phyloP scores from a whole-genome alignment of 1,140 invertebrate species.

The Psilanteris sp. region DNA sequence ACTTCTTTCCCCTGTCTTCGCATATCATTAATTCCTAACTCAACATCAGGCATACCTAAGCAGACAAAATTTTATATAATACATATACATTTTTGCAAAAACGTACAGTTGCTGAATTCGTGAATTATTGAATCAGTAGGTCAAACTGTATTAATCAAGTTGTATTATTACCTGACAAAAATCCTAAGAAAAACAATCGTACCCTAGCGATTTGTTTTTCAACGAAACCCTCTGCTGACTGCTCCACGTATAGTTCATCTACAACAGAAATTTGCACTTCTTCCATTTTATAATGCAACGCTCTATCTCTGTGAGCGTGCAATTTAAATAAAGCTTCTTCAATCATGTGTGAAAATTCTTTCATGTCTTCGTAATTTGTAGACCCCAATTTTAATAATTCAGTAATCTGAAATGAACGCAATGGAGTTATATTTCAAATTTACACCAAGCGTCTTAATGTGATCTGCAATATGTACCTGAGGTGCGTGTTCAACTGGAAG shows the following conservation, averaged over 20 bases:
- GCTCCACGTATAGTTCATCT: constrained; percentile 97
- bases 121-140: no score
- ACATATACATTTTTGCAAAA: no score
- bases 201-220: constrained; percentile 96
- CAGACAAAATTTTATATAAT: no score
- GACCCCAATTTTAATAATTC: constrained; percentile 98
- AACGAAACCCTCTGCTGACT: constrained; percentile 91
- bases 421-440: background rate
- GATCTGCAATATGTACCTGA: constrained; percentile 81
- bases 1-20: constrained; percentile 98
- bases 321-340: constrained; percentile 95
- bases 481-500: constrained; percentile 98
- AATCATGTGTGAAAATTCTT: constrained; percentile 92
- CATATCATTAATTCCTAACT: constrained; percentile 98
- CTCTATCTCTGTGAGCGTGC: constrained; percentile 90
- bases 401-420: constrained; percentile 84
- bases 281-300: constrained; percentile 97
- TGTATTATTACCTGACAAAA: constrained; percentile 87
- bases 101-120: no score
- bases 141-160: no score
- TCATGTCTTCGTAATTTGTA: constrained; percentile 92
- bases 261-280: constrained; percentile 98
- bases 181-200: constrained; percentile 96
- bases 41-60: constrained; percentile 94
- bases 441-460: no score